Evolutionary conservation across 1,140 invertebrate genomes (phyloP), one percentile per base, ranked within the genome.

Genomic region (Drosophila subpulchrella): DNA sequence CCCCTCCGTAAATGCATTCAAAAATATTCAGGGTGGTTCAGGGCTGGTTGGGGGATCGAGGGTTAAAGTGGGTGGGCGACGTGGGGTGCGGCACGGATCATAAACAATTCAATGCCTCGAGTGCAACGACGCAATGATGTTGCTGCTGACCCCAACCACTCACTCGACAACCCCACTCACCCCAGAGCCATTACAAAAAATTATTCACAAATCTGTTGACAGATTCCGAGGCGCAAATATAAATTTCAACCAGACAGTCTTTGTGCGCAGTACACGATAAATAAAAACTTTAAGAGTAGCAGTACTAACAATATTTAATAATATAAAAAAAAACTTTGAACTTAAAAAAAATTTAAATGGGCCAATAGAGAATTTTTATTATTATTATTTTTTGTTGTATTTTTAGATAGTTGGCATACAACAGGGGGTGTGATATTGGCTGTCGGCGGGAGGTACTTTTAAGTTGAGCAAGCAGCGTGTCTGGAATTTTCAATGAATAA

Each of bases 201-300:
- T 11, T 10, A 17, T 82, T 54, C 73, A 56, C 58, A 78, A 78
- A 83, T 85, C 67, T 85, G 67, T 85, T 85, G 82, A 85, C 81
- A 81, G 59, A 78, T 78, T 66, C 61, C 51, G 79, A 72, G 81
- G 74, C 79, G 80, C 80, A 83, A 82, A 83, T 62, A 48, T 17
- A 44, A 60, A 46, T 59, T 79, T 60, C 30, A 46, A 27, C 24
- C 32, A 47, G 58, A 8, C 62, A 46, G 12, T n/a, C 36, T 10
- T 62, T 62, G 44, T 36, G 24, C 47, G 30, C 47, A 46, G 50
- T 71, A 15, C 46, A 66, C 47, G 13, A 32, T n/a, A 20, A 24
- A 42, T 10, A 62, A 15, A 56, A 46, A 3, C 39, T 41, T n/a
- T 1, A 46, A 46, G 13, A 41, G n/a, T 8, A 6, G 32, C 8